Evolutionary conservation across 2,113 vertebrate species (phyloP), one percentile per base, ranked within the genome.

Genomic region (Motacilla alba): DNA sequence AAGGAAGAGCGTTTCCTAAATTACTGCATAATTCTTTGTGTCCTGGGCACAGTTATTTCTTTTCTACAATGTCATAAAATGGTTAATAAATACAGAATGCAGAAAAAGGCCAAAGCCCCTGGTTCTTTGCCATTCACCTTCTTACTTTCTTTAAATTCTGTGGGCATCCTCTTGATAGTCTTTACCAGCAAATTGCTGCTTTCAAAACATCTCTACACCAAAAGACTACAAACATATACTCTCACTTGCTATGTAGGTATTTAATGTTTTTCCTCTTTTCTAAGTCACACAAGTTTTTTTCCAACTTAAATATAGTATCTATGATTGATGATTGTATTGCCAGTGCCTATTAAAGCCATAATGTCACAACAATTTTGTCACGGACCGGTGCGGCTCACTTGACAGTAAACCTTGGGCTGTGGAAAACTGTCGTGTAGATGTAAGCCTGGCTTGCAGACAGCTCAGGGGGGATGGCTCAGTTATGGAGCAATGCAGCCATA

Each of bases 291-390:
- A 50, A 93, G 23, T 53, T 43, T 22, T 22, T 91, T 93, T 91
- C 30, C 47, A 37, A 19, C 39, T 84, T 60, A 90, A 90, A 69
- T 78, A 60, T 11, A 82, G 52, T 87, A 92, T 92, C 82, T 22
- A 5, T 75, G 74, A 88, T 18, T 66, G 91, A 95, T 92, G 77
- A 94, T 68, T 53, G 22, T 13, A 46, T 81, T 87, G 79, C 44
- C 68, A 77, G 62, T 59, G 64, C 59, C 76, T 92, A 85, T 93
- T 95, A 91, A 94, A 93, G 63, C 74, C 83, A 68, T 68, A 89
- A 66, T 72, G 33, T 88, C 75, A 19, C 5, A 58, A 60, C 41
- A 89, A 69, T 96, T 96, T 89, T 92, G 39, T 87, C 59, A 80
- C 10, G 22, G 80, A 68, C n/a, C 3, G 12, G 28, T 44, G 52